Evolutionary conservation across 2,797 vertebrate genomes (phyloP), one percentile per base, ranked within the genome.

Genomic region (Yasuhikotakia modesta): DNA sequence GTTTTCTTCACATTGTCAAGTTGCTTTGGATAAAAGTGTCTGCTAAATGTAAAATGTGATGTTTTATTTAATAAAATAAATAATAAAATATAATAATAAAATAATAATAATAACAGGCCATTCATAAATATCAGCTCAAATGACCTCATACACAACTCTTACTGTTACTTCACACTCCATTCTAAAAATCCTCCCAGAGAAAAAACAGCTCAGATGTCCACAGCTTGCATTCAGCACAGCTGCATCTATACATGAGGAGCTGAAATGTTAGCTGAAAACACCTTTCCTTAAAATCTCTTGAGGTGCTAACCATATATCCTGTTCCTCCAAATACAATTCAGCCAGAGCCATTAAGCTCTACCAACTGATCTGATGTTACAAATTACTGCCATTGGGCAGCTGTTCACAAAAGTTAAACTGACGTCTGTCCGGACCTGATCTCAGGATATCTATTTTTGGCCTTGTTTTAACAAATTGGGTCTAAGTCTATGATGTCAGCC

Each of bases 391-490:
- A 69, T 69, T 69, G 65, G 65, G 74, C 13, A n/a, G 45, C 66
- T 70, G 4, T 50, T 69, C 19, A 77, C 66, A 61, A 76, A 77
- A 52, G 75, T 61, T 27, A 52, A 77, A 63, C 43, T 77, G 55
- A 77, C 39, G 55, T 77, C 55, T 77, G 27, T 43, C 45, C 14
- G 14, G 22, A 61, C 63, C 22, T 76, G 32, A 76, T 76, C 13
- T 67, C 63, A 74, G 14, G 10, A 66, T 7, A 5, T 77, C 66
- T 77, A 77, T 77, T 61, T 70, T 61, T 69, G 55, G 24, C 27
- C 55, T 70, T 60, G 53, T 61, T 68, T 76, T 58, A 46, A 13
- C 12, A 68, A 2, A 6, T 16, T 46, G 52, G 45, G 32, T 69
- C 19, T 21, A 22, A 67, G 30, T 50, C 65, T 22, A 76, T 69